phyloP scores from a whole-genome alignment of 1,140 invertebrate genomes.

The Lucilia sericata region DNA sequence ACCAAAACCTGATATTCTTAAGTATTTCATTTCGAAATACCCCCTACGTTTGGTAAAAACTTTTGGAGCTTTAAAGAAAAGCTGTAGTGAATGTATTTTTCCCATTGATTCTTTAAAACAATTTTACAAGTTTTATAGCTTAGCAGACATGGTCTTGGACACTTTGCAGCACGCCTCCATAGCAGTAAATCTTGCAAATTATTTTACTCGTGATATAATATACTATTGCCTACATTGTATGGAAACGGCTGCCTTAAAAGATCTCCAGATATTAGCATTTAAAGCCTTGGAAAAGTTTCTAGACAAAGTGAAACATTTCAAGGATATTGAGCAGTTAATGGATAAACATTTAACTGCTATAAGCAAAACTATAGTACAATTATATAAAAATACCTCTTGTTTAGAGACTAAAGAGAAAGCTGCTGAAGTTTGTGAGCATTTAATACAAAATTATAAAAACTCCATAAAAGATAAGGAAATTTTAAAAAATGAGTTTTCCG shows the following conservation, averaged over 20 bases:
- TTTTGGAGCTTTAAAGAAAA: conserved; percentile 54
- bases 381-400: conserved; percentile 18
- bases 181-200: neutral
- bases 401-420: neutral
- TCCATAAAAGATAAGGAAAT: neutral
- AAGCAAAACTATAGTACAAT: conserved; percentile 50
- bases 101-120: conserved; percentile 48
- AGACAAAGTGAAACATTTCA: neutral
- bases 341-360: conserved; percentile 51
- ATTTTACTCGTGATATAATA: conserved; percentile 15
- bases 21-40: conserved; percentile 49
- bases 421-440: neutral
- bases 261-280: neutral
- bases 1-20: neutral
- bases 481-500: conserved; percentile 51
- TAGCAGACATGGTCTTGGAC: conserved; percentile 56
- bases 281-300: neutral
- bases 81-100: conserved; percentile 52
- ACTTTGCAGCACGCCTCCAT: neutral
- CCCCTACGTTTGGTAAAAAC: conserved; percentile 54
- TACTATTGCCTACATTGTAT: conserved; percentile 16
- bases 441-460: conserved; percentile 6
- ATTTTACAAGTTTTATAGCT: conserved; percentile 54
- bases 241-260: neutral
- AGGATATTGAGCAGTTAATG: neutral